phyloP scores from a whole-genome alignment of 2,888 invertebrate species.

The Petrolisthes cinctipes region DNA sequence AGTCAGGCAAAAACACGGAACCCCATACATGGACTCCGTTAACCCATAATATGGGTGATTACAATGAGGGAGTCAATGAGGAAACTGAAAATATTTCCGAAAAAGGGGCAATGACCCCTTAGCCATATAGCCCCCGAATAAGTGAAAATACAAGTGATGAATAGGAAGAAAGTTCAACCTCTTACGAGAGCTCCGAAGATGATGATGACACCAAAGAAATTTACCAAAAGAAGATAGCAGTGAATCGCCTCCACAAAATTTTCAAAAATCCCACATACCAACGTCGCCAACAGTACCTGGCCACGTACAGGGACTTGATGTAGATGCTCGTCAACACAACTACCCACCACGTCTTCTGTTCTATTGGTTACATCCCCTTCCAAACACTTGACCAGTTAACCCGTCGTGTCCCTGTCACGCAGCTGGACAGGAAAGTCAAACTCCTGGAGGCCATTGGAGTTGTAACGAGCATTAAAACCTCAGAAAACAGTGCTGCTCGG shows the following conservation, averaged over 20 bases:
- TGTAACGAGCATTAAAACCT: neutral
- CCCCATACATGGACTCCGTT: neutral
- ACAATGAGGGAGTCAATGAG: neutral
- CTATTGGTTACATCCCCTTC: neutral
- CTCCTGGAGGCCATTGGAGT: neutral
- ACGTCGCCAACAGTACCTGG: neutral
- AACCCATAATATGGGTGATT: neutral
- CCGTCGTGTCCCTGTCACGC: constrained; percentile 1
- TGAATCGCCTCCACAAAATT: neutral
- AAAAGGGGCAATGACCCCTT: neutral
- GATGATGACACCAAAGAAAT: neutral
- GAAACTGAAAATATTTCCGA: neutral
- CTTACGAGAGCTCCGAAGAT: neutral
- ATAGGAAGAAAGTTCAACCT: neutral
- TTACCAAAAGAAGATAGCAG: neutral
- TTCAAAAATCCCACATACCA: neutral
- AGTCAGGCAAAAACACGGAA: neutral
- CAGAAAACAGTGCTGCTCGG: neutral
- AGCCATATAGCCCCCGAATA: neutral
- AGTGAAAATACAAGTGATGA: neutral
- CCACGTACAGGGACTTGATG: neutral
- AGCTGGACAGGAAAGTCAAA: neutral
- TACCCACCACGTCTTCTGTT: neutral
- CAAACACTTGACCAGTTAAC: constrained; percentile 1
- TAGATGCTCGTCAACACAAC: neutral